Evolutionary conservation across 1,140 invertebrate species (phyloP).

Genomic region (Drosophila pseudoananassae): DNA sequence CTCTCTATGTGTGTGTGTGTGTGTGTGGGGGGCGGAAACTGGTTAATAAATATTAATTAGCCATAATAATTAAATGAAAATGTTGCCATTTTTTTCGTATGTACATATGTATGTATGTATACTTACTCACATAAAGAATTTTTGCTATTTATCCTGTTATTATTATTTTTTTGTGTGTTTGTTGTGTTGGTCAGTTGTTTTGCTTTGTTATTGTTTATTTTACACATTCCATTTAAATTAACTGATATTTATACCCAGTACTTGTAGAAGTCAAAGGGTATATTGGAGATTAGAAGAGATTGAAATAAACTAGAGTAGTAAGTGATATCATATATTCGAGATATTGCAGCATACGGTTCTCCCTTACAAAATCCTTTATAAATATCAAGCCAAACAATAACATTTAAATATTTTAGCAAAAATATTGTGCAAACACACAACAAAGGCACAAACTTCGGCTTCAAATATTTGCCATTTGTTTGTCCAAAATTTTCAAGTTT

Average conservation of each 20-base stretch:
- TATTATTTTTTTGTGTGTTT: not conserved
- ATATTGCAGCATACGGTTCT: conserved; percentile 14
- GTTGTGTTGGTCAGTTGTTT: not conserved
- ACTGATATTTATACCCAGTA: conserved; percentile 37
- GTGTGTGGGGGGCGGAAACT: conserved; percentile 3
- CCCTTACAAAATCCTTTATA: conserved; percentile 28
- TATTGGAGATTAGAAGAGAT: no score
- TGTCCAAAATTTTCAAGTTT: not conserved
- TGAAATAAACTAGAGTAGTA: no score
- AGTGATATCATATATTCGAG: no score
- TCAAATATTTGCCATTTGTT: conserved; percentile 1
- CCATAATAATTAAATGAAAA: conserved; percentile 70
- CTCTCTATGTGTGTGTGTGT: not conserved
- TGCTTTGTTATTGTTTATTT: conserved; percentile 48
- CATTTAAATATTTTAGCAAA: conserved; percentile 32
- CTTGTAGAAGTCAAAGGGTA: conserved; percentile 2
- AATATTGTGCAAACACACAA: conserved; percentile 1
- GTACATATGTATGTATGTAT: no score
- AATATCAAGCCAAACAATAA: conserved; percentile 24
- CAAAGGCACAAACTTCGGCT: not conserved
- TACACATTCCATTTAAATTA: conserved; percentile 62
- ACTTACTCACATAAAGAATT: not conserved
- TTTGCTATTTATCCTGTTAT: conserved; percentile 4
- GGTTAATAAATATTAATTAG: conserved; percentile 77
- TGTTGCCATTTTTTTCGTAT: conserved; percentile 11